These are phyloP conservation scores for Atherinomorus stipes DNA, from an alignment of 2,113 vertebrate genomes.

Conservation along the genomic window DNA sequence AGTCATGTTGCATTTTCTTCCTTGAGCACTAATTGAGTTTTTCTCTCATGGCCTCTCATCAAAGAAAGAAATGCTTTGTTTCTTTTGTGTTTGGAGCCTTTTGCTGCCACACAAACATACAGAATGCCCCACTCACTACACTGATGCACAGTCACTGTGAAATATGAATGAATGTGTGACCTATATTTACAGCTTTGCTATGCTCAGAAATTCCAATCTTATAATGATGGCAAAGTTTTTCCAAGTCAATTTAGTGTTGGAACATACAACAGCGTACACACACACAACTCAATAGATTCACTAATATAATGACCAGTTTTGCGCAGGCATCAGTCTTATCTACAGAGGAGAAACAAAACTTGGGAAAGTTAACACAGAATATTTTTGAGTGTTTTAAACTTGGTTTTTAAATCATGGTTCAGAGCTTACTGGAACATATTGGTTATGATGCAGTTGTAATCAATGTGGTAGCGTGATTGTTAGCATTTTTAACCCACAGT, in stretches of 20 bases:
- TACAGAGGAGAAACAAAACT: not conserved
- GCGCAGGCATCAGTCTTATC: not conserved
- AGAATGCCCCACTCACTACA: conserved; percentile 2
- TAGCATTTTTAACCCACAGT: no score
- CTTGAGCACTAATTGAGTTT: conserved; percentile 53
- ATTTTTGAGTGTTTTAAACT: not conserved
- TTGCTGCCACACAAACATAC: conserved; percentile 27
- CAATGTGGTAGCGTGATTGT: no score
- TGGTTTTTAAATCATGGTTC: no score
- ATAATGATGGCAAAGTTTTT: conserved; percentile 31
- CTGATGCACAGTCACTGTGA: conserved; percentile 27
- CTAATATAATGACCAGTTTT: not conserved
- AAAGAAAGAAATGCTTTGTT: conserved; percentile 44
- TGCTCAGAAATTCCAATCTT: conserved; percentile 35
- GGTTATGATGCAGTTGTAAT: no score
- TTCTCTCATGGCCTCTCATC: conserved; percentile 51
- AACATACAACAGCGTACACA: conserved; percentile 6
- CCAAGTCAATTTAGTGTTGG: not conserved
- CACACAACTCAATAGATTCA: not conserved
- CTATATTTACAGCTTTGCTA: conserved; percentile 54
- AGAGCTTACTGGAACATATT: no score
- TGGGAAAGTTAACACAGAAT: not conserved
- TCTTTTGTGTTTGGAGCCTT: conserved; percentile 47
- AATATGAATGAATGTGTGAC: conserved; percentile 66
- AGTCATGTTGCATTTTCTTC: conserved; percentile 28